A percentile compares a stretch with the other conserved stretches of the same genome.
These are phyloP conservation scores for Drosophila phalerata DNA, from an alignment of 2,888 invertebrate genomes.

Conservation along the genomic window DNA sequence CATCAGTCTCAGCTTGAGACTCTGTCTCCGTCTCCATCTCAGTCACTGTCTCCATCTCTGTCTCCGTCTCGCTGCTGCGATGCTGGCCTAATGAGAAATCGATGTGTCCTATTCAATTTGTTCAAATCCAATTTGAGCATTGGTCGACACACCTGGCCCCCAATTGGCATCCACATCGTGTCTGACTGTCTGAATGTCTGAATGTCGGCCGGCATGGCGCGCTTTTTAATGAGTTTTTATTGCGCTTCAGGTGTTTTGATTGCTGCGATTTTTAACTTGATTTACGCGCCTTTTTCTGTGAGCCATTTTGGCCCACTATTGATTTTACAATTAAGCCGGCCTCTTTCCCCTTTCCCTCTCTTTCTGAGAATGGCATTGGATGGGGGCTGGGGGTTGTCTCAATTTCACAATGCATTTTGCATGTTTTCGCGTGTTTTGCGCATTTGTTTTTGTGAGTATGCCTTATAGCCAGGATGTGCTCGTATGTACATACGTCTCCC, in stretches of 20 bases:
- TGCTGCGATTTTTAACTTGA: constrained; percentile 81
- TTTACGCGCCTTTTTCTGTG: constrained; percentile 68
- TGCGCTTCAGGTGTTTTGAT: constrained; percentile 79
- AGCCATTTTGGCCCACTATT: constrained; percentile 58
- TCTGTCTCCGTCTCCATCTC: background rate
- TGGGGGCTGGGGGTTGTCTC: constrained; percentile 5
- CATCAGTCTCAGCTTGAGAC: constrained; percentile 44
- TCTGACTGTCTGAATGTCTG: too few species aligned
- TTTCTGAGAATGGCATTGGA: too few species aligned
- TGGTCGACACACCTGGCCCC: constrained; percentile 52
- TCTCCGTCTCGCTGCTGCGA: constrained; percentile 1
- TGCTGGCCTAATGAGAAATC: constrained; percentile 76
- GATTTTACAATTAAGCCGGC: constrained; percentile 79
- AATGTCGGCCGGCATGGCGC: constrained; percentile 40
- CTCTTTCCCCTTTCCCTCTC: too few species aligned
- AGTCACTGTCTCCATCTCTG: background rate
- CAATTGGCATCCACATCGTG: constrained; percentile 57
- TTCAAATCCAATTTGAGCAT: constrained; percentile 70
- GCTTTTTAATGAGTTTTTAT: constrained; percentile 80
- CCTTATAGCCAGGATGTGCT: constrained; percentile 46
- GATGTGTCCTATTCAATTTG: constrained; percentile 76
- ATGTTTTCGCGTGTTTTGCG: constrained; percentile 72
- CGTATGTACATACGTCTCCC: constrained; percentile 26
- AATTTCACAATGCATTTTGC: constrained; percentile 71
- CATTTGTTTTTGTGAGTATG: constrained; percentile 65